Evolutionary conservation across 2,888 invertebrate genomes (phyloP), one percentile per base, ranked within the genome.

Genomic region (Chirona hameri): DNA sequence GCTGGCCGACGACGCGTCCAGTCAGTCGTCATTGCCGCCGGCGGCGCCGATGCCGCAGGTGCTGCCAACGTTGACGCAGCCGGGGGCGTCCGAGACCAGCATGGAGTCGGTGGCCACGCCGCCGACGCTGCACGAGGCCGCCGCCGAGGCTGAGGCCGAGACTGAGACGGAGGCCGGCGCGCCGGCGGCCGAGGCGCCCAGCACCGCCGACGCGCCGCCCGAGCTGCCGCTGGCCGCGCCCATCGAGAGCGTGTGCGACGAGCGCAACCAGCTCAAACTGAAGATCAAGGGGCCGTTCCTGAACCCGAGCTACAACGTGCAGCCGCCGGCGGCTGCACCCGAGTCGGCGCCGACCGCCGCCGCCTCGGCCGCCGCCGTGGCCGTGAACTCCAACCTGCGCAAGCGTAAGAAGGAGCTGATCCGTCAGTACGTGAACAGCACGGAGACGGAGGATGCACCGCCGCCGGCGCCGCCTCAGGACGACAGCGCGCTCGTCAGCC

Each of bases 321-420:
- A 52, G 48, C 90, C 92, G 3, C 91, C 92, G 21, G 84, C 81
- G 65, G 84, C 83, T 21, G 82, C 84, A 7, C 82, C 81, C 12
- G 84, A 84, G 46, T 82, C 82, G 21, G 60, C 69, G n/a, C 82
- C 82, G 55, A 82, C 83, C 79, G 83, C 84, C 18, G 83, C 83
- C 46, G 83, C 84, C n/a, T 83, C 84, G 0, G 81, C 83, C 15
- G 83, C 85, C 29, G 81, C 84, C 1, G 83, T 83, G 72, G 83
- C 84, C 18, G 83, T 84, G 29, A 83, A 84, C 29, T 84, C 84
- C 1, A 82, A 84, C 46, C 79, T 84, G 60, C 90, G 96, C 46
- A 96, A 96, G 96, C 91, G 96, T 7, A 96, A 96, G 89, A 96
- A 96, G 87, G 96, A 96, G 87, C 87, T 96, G 82, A 88, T 96